Percentiles rank a stretch among this genome's conserved stretches.
phyloP scores from a whole-genome alignment of 1,140 invertebrate genomes.

The Drosophila arizonae region DNA sequence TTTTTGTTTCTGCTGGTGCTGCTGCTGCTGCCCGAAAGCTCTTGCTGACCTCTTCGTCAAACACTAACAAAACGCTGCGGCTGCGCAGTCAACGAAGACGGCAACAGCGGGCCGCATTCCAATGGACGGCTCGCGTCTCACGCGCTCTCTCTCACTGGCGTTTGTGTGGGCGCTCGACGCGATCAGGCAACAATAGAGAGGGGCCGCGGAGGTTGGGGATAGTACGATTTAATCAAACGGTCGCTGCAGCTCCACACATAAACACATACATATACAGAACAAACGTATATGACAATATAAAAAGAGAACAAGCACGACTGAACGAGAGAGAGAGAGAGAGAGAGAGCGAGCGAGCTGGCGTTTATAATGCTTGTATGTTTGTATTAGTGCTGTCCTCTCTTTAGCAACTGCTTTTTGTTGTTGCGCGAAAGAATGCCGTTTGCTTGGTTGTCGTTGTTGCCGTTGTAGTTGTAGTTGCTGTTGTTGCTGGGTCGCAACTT shows the following conservation, averaged over 20 bases:
- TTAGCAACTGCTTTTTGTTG: conserved; percentile 69
- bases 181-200: conserved; percentile 41
- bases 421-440: conserved; percentile 82
- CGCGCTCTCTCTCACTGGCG: conserved; percentile 39
- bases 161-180: conserved; percentile 47
- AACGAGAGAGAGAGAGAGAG: conserved; percentile 30
- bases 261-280: conserved; percentile 21
- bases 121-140: conserved; percentile 44
- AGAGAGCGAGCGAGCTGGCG: conserved; percentile 24
- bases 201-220: conserved; percentile 14
- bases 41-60: conserved; percentile 68
- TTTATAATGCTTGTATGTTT: conserved; percentile 39
- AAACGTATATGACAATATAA: conserved; percentile 15
- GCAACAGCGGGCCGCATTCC: conserved; percentile 63
- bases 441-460: conserved; percentile 72
- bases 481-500: conserved; percentile 56
- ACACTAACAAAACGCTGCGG: conserved; percentile 63
- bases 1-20: conserved; percentile 30
- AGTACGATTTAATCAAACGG: conserved; percentile 73
- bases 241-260: conserved; percentile 30
- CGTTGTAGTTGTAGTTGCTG: conserved; percentile 46
- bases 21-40: conserved; percentile 39
- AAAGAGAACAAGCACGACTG: conserved; percentile 31
- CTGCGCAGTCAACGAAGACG: conserved; percentile 66
- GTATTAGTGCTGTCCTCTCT: conserved; percentile 48